A percentile compares a stretch with the other conserved stretches of the same genome.
phyloP scores from a whole-genome alignment of 2,113 vertebrate genomes.

The Cyphomyrus discorhynchus region DNA sequence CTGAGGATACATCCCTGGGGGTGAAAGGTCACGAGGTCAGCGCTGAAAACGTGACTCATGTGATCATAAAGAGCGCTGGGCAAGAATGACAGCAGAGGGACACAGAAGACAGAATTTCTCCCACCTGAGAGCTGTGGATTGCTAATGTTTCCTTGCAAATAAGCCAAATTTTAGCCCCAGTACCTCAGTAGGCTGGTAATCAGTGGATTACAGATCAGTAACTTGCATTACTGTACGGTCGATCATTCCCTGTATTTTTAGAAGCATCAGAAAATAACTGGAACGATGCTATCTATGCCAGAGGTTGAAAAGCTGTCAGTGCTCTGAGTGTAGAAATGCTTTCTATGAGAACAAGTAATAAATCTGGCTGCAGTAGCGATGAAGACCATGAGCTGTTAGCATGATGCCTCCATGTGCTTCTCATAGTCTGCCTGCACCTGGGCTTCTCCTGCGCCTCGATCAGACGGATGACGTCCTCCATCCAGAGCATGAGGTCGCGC shows the following conservation, averaged over 20 bases:
- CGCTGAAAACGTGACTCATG: background rate
- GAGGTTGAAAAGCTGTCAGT: background rate
- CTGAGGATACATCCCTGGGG: conserved; percentile 85
- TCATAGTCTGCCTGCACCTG: conserved; percentile 55
- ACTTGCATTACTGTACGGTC: background rate
- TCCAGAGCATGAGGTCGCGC: conserved; percentile 96
- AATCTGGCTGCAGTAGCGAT: background rate
- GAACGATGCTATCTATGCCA: background rate
- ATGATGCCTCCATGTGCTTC: background rate
- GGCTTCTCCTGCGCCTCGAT: conserved; percentile 95
- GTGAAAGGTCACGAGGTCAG: background rate
- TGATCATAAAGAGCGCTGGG: background rate
- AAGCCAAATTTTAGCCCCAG: background rate
- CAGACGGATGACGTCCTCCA: conserved; percentile 92
- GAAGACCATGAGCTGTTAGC: background rate
- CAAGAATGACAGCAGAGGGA: background rate
- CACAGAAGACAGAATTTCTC: background rate
- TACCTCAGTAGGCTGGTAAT: background rate
- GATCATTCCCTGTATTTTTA: background rate
- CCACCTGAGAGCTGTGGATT: background rate
- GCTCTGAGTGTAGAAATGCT: background rate
- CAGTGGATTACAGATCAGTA: background rate
- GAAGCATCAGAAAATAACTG: background rate
- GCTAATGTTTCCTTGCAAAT: background rate
- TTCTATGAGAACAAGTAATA: background rate